These are phyloP conservation scores for Tetrao urogallus DNA, from an alignment of 2,113 vertebrate species.

Conservation along the genomic window DNA sequence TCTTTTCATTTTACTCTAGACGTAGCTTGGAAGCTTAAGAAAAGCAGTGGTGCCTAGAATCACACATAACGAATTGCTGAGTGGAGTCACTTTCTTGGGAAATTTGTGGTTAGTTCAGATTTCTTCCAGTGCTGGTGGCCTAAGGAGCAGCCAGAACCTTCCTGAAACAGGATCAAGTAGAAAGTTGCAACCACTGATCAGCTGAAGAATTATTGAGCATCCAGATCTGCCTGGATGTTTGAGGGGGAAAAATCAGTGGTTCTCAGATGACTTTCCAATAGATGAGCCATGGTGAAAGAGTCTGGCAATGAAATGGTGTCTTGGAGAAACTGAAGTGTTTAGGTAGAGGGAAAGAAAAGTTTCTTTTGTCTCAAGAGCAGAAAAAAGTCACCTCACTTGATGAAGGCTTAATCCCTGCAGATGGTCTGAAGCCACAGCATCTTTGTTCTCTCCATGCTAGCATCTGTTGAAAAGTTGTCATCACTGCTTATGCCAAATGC, in stretches of 20 bases:
- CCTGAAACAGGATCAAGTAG: neutral
- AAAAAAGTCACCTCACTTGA: constrained; percentile 11
- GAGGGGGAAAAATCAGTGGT: neutral
- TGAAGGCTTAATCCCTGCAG: constrained; percentile 67
- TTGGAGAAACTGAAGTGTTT: constrained; percentile 2
- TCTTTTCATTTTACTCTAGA: neutral
- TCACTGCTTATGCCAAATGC: constrained; percentile 38
- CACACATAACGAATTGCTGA: neutral
- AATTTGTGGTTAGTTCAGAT: neutral
- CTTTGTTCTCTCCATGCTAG: constrained; percentile 44
- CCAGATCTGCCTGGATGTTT: neutral
- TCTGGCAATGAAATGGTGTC: neutral
- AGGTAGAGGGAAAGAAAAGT: neutral
- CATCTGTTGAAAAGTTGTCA: constrained; percentile 60
- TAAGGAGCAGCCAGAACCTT: neutral
- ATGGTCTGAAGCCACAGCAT: constrained; percentile 39
- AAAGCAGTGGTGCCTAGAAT: neutral
- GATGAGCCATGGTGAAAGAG: neutral
- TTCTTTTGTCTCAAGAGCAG: constrained; percentile 50
- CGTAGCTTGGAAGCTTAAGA: neutral
- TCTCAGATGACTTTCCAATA: neutral
- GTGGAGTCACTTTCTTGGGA: neutral
- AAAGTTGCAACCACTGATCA: neutral
- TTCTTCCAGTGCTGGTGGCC: neutral
- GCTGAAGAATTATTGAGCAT: neutral